Conservation (phyloP, 1,140 invertebrate species). For the Rhizoglyphus robini region DNA sequence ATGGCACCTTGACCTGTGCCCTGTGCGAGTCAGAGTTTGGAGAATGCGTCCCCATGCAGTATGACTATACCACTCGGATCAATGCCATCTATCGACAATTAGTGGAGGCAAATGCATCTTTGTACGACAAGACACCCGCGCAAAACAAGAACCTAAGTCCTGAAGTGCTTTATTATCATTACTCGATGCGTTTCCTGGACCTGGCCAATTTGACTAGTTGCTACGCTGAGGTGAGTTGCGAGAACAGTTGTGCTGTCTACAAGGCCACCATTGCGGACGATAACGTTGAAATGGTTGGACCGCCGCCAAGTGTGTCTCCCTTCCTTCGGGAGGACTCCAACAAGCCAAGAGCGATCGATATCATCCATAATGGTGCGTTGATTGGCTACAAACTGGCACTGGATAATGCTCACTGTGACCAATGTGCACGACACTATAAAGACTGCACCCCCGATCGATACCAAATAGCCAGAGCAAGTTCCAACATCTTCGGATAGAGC, state of each 20-base stretch:
- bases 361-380: conserved; percentile 15
- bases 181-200: conserved; percentile 18
- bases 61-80: conserved; percentile 9
- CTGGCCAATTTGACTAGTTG: conserved; percentile 13
- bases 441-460: conserved; percentile 10
- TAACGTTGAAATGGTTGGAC: neutral
- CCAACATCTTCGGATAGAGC: conserved; percentile 17
- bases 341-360: conserved; percentile 14
- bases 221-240: conserved; percentile 16
- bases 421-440: conserved; percentile 6
- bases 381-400: conserved; percentile 15
- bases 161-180: conserved; percentile 15
- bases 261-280: neutral
- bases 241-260: neutral
- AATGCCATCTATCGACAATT: conserved; percentile 11
- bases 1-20: neutral
- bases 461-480: conserved; percentile 8
- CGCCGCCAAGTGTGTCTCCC: neutral
- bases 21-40: neutral
- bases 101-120: neutral
- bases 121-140: neutral
- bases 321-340: neutral
- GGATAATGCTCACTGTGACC: neutral
- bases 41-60: neutral
- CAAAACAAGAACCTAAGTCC: neutral